Evolutionary conservation across 2,113 vertebrate genomes (phyloP).

Genomic region (Elaphurus davidianus): DNA sequence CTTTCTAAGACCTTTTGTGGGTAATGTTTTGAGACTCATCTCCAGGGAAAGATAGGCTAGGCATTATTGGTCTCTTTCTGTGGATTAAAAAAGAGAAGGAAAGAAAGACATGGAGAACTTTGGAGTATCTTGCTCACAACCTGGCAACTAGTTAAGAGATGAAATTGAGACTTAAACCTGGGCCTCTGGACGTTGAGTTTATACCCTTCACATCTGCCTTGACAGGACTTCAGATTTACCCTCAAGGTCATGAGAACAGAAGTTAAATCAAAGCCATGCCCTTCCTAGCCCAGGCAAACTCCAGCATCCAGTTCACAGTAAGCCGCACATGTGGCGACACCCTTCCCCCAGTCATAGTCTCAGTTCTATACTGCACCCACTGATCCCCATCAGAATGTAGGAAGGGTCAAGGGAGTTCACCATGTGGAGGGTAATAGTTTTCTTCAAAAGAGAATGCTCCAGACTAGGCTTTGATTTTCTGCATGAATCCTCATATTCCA

Average conservation of each 20-base stretch:
- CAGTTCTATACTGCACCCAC: neutral
- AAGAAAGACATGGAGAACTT: neutral
- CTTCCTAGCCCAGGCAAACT: neutral
- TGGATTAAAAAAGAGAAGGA: neutral
- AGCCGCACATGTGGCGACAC: neutral
- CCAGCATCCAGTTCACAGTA: neutral
- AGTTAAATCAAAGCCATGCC: neutral
- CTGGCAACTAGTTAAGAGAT: neutral
- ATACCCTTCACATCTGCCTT: neutral
- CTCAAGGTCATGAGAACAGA: neutral
- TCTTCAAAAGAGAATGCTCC: neutral
- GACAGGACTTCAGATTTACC: slow-evolving; percentile 11
- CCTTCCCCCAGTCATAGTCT: neutral
- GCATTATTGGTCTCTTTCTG: neutral
- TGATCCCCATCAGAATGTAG: neutral
- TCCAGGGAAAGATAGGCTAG: neutral
- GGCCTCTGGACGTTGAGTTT: neutral
- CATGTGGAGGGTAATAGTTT: neutral
- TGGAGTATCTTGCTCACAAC: neutral
- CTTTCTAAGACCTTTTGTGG: neutral
- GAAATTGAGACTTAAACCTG: neutral
- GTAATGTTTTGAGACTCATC: neutral
- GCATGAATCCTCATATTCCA: neutral
- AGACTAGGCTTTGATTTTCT: neutral
- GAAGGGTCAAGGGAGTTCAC: neutral